These are phyloP conservation scores for Stenodema calcarata DNA, from an alignment of 2,888 invertebrate species.

Conservation along the genomic window DNA sequence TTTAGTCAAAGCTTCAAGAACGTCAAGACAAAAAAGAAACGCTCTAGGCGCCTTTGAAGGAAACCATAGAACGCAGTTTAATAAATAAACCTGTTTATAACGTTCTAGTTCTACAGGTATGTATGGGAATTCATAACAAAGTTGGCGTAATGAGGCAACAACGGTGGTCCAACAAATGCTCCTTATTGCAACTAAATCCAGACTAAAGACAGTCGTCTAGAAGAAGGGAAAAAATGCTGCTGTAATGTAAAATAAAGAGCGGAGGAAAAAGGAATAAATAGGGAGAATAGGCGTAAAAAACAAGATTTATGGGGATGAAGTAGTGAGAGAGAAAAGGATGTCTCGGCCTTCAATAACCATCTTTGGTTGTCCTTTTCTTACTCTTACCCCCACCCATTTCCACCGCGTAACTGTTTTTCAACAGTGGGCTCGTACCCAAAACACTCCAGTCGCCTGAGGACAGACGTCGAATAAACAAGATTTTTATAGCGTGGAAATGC, in stretches of 20 bases:
- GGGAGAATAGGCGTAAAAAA: background rate
- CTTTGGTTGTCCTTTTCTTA: background rate
- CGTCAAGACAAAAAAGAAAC: background rate
- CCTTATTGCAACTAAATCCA: background rate
- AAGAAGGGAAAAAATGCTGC: background rate
- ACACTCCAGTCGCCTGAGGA: background rate
- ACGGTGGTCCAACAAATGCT: background rate
- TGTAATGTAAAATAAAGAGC: background rate
- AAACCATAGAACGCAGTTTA: background rate
- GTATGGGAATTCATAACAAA: background rate
- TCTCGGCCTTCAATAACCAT: background rate
- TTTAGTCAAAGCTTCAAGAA: background rate
- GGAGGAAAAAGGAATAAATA: background rate
- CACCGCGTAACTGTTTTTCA: background rate
- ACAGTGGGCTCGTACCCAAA: background rate
- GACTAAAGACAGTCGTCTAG: background rate
- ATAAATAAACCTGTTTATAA: background rate
- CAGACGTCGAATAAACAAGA: background rate
- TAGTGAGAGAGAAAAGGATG: background rate
- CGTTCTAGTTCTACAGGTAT: background rate
- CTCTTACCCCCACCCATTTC: background rate
- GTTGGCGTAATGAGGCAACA: background rate
- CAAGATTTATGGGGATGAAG: background rate
- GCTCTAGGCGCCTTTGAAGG: background rate
- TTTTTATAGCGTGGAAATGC: background rate